Evolutionary conservation across 2,888 invertebrate species (phyloP), one percentile per base, ranked within the genome.

Genomic region (Piscicola geometra): DNA sequence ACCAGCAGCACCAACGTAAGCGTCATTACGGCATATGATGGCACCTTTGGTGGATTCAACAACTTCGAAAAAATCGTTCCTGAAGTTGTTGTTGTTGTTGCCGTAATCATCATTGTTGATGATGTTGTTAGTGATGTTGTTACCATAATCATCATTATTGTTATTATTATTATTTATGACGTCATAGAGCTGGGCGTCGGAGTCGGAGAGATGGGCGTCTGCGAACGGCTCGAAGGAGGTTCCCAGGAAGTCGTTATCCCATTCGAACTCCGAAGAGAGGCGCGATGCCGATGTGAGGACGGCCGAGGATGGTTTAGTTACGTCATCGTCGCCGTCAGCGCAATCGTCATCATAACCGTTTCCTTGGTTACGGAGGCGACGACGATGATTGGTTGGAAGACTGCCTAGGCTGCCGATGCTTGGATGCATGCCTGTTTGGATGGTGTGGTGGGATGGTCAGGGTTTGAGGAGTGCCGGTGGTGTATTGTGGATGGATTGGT

Each of bases 251-350:
- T 78, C 78, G 30, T 76, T 77, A 71, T 78, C 78, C 78, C 78
- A 78, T 60, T 78, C 78, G 50, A 78, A 78, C 25, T 78, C 78
- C 47, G 76, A 76, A 15, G 77, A 78, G 60, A 76, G 36, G 60
- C 71, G 75, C 28, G 75, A 76, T 21, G 71, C n/a, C 3, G 15
- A 56, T 18, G 60, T 56, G 41, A 30, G 28, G 28, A 41, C 64
- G 52, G 12, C 25, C 33, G 41, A 56, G 35, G 68, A 68, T 33
- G 67, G 71, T 30, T 68, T 56, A 1, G 56, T 70, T 2, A 41
- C 70, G 35, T 68, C 69, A 5, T 56, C 69, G 41, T 25, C 33
- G 15, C 15, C 30, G n/a, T 32, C n/a, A 12, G 30, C 9, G 28
- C 32, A 30, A n/a, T n/a, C n/a, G n/a, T n/a, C n/a, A n/a, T n/a